Percentiles rank a stretch among this genome's conserved stretches.
These are phyloP conservation scores for Probosciger aterrimus DNA, from an alignment of 2,113 vertebrate species.

Conservation along the genomic window DNA sequence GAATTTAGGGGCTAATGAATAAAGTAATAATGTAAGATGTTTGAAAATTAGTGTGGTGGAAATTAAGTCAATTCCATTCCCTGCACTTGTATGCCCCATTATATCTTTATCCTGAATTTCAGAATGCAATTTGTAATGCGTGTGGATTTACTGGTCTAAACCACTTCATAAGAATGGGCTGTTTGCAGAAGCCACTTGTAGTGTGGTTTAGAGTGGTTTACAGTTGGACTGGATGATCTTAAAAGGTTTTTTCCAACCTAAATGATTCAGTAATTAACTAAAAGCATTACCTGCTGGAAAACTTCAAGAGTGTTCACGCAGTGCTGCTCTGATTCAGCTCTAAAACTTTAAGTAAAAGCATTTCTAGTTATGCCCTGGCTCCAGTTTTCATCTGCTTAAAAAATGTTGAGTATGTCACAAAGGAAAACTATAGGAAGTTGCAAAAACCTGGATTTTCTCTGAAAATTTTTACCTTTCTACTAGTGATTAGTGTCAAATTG, in stretches of 20 bases:
- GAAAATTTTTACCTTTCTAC: background rate
- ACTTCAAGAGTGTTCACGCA: background rate
- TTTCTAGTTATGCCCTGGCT: background rate
- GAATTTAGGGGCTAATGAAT: constrained; percentile 1
- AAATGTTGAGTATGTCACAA: background rate
- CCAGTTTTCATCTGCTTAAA: background rate
- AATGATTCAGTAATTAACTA: background rate
- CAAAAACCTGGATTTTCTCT: background rate
- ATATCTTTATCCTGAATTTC: background rate
- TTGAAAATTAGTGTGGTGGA: background rate
- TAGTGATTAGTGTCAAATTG: background rate
- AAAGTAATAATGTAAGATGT: constrained; percentile 9
- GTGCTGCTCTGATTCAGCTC: background rate
- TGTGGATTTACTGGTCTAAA: background rate
- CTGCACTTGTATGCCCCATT: background rate
- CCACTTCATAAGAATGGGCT: background rate
- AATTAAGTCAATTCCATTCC: background rate
- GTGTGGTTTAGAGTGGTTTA: background rate
- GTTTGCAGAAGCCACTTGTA: background rate
- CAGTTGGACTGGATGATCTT: background rate
- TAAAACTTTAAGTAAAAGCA: background rate
- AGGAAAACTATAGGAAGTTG: background rate
- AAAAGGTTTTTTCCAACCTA: background rate
- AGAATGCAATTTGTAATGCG: background rate
- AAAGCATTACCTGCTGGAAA: background rate